These are phyloP conservation scores for Endotricha flammealis DNA, from an alignment of 2,888 invertebrate genomes.

Conservation along the genomic window DNA sequence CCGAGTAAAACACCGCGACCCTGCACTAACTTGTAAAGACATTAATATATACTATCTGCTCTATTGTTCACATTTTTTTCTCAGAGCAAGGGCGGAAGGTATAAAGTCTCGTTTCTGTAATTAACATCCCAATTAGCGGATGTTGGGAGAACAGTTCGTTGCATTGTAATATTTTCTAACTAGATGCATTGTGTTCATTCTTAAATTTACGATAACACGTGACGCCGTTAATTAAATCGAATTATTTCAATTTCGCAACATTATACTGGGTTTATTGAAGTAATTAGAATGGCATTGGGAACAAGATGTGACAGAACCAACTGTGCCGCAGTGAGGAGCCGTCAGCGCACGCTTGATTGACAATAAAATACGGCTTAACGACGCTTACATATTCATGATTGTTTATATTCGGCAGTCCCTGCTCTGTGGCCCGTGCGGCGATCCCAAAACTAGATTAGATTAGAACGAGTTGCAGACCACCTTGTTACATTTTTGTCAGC, in stretches of 20 bases:
- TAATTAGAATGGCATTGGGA: neutral
- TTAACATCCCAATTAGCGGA: conserved; percentile 39
- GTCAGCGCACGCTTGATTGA: conserved; percentile 42
- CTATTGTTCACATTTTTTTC: conserved; percentile 47
- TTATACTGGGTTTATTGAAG: neutral
- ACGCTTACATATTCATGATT: conserved; percentile 41
- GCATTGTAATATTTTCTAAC: conserved; percentile 47
- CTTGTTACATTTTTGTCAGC: conserved; percentile 48
- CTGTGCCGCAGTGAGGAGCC: conserved; percentile 7
- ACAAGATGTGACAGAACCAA: neutral
- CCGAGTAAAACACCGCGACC: conserved; percentile 37
- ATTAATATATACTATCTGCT: conserved; percentile 33
- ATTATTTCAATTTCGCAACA: neutral
- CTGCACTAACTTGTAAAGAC: conserved; percentile 39
- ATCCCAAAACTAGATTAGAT: conserved; percentile 52
- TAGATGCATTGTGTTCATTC: conserved; percentile 33
- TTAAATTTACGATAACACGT: conserved; percentile 17
- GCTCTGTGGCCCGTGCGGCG: conserved; percentile 35
- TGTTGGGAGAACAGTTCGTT: conserved; percentile 32
- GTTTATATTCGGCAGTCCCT: conserved; percentile 43
- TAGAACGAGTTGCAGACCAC: conserved; percentile 39
- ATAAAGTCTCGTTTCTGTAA: conserved; percentile 38
- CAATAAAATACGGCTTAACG: conserved; percentile 43
- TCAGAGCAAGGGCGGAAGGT: conserved; percentile 47
- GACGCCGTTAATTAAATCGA: conserved; percentile 2